phyloP scores from a whole-genome alignment of 2,888 invertebrate genomes.

The Sarcophaga subvicina region DNA sequence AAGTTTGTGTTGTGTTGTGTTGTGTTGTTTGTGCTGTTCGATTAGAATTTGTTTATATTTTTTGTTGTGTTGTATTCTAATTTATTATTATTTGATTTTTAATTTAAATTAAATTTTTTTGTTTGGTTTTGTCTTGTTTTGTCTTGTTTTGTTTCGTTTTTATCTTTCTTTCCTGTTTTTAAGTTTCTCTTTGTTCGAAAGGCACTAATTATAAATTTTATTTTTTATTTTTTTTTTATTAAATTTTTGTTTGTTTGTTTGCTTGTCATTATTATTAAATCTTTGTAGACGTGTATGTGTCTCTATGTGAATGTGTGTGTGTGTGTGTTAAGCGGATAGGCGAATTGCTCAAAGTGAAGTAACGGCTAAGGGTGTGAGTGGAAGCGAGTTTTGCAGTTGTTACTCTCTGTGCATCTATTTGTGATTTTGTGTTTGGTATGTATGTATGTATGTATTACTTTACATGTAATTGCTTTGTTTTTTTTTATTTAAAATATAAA shows the following conservation, averaged over 20 bases:
- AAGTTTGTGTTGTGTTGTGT: background rate
- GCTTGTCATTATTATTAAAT: no score
- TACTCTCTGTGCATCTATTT: conserved; percentile 46
- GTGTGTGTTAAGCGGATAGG: background rate
- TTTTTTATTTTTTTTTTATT: conserved; percentile 8
- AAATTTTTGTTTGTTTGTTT: background rate
- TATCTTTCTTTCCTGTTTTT: conserved; percentile 52
- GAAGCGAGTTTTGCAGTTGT: background rate
- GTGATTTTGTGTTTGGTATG: background rate
- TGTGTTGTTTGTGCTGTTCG: conserved; percentile 51
- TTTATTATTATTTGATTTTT: no score
- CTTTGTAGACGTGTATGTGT: background rate
- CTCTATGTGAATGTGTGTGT: background rate
- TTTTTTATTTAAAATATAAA: background rate
- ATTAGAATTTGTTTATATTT: conserved; percentile 44
- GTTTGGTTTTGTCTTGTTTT: conserved; percentile 18
- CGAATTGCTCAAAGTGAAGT: background rate
- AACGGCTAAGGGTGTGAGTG: background rate
- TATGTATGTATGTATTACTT: background rate
- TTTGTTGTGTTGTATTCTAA: background rate
- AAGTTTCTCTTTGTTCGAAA: conserved; percentile 62
- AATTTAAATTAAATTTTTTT: background rate
- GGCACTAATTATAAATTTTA: conserved; percentile 66
- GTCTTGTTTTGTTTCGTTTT: conserved; percentile 24
- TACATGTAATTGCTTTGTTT: conserved; percentile 2